phyloP scores from a whole-genome alignment of 2,888 invertebrate genomes.

The Diogma glabrata region DNA sequence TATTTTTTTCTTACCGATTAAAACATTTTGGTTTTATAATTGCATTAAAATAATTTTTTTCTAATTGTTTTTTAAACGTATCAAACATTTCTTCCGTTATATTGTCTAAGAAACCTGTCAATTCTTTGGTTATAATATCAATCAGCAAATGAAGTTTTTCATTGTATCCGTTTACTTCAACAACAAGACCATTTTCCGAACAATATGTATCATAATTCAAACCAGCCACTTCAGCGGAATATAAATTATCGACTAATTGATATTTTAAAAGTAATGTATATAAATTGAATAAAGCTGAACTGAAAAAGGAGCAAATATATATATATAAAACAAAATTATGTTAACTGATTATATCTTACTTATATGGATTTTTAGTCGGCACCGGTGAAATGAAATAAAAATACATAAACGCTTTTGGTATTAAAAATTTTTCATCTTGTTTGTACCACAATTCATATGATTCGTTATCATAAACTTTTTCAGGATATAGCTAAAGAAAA shows the following conservation, averaged over 20 bases:
- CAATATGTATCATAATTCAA: conserved; percentile 47
- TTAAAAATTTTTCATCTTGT: conserved; percentile 67
- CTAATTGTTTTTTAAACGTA: conserved; percentile 44
- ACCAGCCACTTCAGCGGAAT: conserved; percentile 39
- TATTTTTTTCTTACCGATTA: conserved; percentile 43
- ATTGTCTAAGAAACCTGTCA: conserved; percentile 44
- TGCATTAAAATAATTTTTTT: conserved; percentile 59
- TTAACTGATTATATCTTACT: conserved; percentile 40
- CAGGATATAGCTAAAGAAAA: conserved; percentile 44
- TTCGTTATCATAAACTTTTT: conserved; percentile 43
- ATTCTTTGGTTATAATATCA: conserved; percentile 52
- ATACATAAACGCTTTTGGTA: conserved; percentile 64
- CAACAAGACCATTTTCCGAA: conserved; percentile 47
- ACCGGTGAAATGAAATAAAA: conserved; percentile 63
- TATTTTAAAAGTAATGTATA: conserved; percentile 44
- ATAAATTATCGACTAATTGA: conserved; percentile 33
- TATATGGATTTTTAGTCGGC: conserved; percentile 47
- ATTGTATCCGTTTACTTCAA: conserved; percentile 32
- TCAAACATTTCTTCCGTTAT: conserved; percentile 51
- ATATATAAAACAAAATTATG: not conserved
- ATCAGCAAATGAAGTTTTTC: conserved; percentile 50
- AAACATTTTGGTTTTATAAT: conserved; percentile 61
- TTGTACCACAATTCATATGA: conserved; percentile 69
- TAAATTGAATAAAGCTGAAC: conserved; percentile 46
- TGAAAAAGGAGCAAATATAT: too few species aligned